Evolutionary conservation across 2,888 invertebrate species (phyloP).

Genomic region (Coenonympha glycerion): DNA sequence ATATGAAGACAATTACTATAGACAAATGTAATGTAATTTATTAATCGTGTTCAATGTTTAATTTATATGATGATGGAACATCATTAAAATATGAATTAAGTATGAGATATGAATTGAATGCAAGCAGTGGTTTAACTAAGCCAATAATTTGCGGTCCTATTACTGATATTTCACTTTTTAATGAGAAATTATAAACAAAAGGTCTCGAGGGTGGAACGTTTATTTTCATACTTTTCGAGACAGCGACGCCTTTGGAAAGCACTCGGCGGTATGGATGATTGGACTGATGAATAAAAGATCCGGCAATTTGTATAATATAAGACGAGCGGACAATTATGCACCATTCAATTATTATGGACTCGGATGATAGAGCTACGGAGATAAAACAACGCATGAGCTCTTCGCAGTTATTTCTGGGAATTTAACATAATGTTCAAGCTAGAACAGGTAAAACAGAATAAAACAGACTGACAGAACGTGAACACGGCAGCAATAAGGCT

Average conservation of each 20-base stretch:
- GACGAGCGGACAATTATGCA: conserved; percentile 57
- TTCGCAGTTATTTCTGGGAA: conserved; percentile 8
- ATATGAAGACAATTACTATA: too few relatives aligned
- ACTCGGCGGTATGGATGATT: conserved; percentile 64
- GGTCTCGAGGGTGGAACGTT: conserved; percentile 28
- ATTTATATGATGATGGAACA: background rate
- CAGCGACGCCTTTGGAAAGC: conserved; percentile 63
- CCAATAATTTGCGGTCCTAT: conserved; percentile 54
- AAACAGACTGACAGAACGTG: too few relatives aligned
- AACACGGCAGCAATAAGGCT: too few relatives aligned
- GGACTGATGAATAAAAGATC: conserved; percentile 72
- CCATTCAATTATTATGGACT: conserved; percentile 48
- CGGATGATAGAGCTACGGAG: conserved; percentile 19
- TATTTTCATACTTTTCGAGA: conserved; percentile 51
- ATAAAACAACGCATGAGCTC: conserved; percentile 10
- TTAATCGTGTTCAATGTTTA: too few relatives aligned
- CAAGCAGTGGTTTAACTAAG: conserved; percentile 64
- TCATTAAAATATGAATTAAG: conserved; percentile 28
- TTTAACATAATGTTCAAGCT: background rate
- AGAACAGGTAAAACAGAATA: too few relatives aligned
- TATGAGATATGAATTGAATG: conserved; percentile 33
- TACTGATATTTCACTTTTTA: conserved; percentile 35
- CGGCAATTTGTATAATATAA: conserved; percentile 67
- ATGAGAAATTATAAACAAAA: conserved; percentile 28
- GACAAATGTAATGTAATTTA: too few relatives aligned